These are phyloP conservation scores for Morinoia aosen DNA, from an alignment of 2,888 invertebrate species.

Conservation along the genomic window DNA sequence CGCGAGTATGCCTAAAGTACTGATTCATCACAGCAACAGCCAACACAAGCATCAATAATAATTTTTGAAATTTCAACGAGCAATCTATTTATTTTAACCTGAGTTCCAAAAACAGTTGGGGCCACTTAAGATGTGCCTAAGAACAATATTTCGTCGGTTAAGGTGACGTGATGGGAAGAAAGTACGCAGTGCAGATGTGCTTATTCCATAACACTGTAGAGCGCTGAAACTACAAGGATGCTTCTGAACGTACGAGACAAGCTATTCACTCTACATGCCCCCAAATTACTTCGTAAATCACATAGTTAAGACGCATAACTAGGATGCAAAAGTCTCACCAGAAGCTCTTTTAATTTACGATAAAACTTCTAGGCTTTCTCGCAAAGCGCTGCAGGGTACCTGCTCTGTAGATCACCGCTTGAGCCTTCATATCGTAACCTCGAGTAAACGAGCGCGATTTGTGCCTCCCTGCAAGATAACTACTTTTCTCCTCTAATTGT, in stretches of 20 bases:
- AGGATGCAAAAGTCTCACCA: slow-evolving; percentile 32
- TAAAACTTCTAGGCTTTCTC: neutral
- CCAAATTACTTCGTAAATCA: slow-evolving; percentile 46
- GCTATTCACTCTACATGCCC: neutral
- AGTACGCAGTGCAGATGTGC: neutral
- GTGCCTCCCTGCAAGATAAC: neutral
- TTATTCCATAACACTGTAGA: neutral
- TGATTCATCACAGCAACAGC: neutral
- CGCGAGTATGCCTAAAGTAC: neutral
- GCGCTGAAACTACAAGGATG: neutral
- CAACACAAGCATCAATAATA: neutral
- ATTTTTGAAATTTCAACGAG: neutral
- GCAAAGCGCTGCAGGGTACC: neutral
- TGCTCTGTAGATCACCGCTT: neutral
- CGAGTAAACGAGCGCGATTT: neutral
- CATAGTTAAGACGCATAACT: slow-evolving; percentile 44
- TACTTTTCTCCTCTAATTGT: slow-evolving; percentile 28
- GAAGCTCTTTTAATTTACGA: slow-evolving; percentile 11
- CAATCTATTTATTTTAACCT: neutral
- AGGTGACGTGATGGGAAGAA: neutral
- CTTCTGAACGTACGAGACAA: neutral
- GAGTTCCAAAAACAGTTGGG: neutral
- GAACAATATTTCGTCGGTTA: neutral
- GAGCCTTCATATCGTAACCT: neutral
- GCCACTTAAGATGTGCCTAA: neutral